Evolutionary conservation across 1,140 invertebrate species (phyloP).

Genomic region (Doryteuthis pealeii): DNA sequence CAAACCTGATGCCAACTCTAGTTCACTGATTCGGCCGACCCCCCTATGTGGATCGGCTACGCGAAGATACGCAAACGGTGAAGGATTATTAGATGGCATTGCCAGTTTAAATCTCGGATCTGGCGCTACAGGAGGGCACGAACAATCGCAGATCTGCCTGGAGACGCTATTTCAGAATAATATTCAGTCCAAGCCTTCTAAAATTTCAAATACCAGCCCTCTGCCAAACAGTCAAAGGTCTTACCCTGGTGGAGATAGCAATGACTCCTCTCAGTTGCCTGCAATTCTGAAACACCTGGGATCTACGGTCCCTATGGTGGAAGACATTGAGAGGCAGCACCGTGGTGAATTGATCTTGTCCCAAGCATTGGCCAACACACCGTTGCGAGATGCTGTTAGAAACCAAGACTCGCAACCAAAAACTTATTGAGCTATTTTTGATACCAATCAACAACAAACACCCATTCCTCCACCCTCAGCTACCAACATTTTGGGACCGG

Average conservation of each 20-base stretch:
- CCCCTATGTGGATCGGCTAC: conserved; percentile 27
- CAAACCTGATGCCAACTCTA: conserved; percentile 41
- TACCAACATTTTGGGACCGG: background rate
- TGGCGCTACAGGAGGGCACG: too few species aligned
- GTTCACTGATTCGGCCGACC: conserved; percentile 39
- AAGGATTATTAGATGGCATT: too few species aligned
- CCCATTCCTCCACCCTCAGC: background rate
- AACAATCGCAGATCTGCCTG: background rate
- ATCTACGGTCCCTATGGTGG: conserved; percentile 79
- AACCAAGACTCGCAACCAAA: too few species aligned
- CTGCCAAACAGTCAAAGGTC: background rate
- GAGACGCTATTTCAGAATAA: background rate
- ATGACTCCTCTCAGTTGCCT: conserved; percentile 73
- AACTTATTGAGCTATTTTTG: background rate
- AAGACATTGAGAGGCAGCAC: conserved; percentile 88
- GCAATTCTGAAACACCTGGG: conserved; percentile 76
- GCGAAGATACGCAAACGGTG: background rate
- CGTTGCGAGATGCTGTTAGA: too few species aligned
- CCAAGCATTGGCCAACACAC: background rate
- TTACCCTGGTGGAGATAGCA: background rate
- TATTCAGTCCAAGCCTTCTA: too few species aligned
- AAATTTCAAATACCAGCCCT: too few species aligned
- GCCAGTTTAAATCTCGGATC: too few species aligned
- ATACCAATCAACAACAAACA: background rate
- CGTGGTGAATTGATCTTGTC: background rate